phyloP scores from a whole-genome alignment of 1,140 invertebrate genomes.

The Lasaia peninsularis region DNA sequence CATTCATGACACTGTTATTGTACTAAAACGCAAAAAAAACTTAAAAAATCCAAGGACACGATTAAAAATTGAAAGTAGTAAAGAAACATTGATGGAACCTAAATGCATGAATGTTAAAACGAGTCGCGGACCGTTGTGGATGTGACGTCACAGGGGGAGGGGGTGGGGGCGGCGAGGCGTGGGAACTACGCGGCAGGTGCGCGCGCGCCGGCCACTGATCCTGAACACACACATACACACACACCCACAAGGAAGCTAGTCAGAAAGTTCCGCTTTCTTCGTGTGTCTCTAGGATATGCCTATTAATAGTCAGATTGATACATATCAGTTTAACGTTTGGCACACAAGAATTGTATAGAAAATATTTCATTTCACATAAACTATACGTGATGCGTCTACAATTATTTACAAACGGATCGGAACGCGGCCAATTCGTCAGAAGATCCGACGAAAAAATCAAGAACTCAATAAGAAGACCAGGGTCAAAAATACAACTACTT shows the following conservation, averaged over 20 bases:
- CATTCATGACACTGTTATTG: too few species aligned
- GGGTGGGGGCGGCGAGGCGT: constrained; percentile 48
- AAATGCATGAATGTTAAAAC: constrained; percentile 37
- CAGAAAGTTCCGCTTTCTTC: constrained; percentile 63
- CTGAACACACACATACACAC: constrained; percentile 56
- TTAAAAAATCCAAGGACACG: neutral
- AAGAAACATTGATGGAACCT: constrained; percentile 7
- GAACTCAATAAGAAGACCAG: too few species aligned
- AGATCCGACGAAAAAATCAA: too few species aligned
- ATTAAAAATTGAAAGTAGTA: constrained; percentile 11
- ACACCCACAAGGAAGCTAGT: constrained; percentile 38
- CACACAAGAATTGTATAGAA: too few species aligned
- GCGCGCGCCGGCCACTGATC: constrained; percentile 72
- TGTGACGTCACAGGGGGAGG: constrained; percentile 57
- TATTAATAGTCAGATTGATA: neutral
- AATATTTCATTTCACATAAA: too few species aligned
- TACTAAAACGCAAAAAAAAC: too few species aligned
- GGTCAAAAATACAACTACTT: too few species aligned
- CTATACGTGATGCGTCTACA: too few species aligned
- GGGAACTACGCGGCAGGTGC: constrained; percentile 73
- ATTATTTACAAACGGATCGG: too few species aligned
- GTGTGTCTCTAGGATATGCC: neutral
- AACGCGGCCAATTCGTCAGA: too few species aligned
- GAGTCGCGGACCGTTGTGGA: constrained; percentile 54
- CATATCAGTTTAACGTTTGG: too few species aligned